Percentiles rank a stretch among this genome's conserved stretches.
Conservation (phyloP, 2,797 vertebrate species). For the Sciaenops ocellatus region DNA sequence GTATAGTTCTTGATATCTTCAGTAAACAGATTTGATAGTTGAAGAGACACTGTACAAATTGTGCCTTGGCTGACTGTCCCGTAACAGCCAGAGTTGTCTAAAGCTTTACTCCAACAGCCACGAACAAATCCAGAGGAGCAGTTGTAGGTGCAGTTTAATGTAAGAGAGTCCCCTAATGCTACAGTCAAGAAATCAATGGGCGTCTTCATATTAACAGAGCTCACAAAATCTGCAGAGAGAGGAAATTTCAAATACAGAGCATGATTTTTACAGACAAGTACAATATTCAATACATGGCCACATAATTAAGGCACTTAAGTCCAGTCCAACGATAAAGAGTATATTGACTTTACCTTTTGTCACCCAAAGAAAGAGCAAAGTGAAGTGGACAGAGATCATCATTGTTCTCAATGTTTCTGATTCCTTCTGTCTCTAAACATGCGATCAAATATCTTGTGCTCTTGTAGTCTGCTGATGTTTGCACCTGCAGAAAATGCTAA, state of each 20-base stretch:
- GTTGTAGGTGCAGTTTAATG: constrained; percentile 82
- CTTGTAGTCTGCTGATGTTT: constrained; percentile 21
- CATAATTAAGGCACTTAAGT: neutral
- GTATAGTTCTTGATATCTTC: constrained; percentile 73
- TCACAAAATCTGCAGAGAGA: constrained; percentile 71
- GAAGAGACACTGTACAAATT: constrained; percentile 70
- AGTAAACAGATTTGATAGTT: constrained; percentile 58
- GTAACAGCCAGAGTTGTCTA: constrained; percentile 35
- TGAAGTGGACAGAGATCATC: constrained; percentile 53
- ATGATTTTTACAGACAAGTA: neutral
- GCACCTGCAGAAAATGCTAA: constrained; percentile 58
- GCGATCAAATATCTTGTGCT: constrained; percentile 29
- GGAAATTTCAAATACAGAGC: neutral
- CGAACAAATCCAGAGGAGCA: constrained; percentile 83
- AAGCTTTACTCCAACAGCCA: constrained; percentile 73
- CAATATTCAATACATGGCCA: neutral
- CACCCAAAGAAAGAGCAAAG: constrained; percentile 65
- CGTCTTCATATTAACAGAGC: constrained; percentile 19
- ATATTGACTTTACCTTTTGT: constrained; percentile 72
- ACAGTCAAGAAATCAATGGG: constrained; percentile 48
- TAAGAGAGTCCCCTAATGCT: constrained; percentile 65
- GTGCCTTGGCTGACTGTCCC: neutral
- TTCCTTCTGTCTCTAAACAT: constrained; percentile 22
- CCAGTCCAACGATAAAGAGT: neutral
- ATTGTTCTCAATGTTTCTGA: constrained; percentile 43